Conservation (phyloP, 2,888 invertebrate species). For the Mesoligia furuncula region DNA sequence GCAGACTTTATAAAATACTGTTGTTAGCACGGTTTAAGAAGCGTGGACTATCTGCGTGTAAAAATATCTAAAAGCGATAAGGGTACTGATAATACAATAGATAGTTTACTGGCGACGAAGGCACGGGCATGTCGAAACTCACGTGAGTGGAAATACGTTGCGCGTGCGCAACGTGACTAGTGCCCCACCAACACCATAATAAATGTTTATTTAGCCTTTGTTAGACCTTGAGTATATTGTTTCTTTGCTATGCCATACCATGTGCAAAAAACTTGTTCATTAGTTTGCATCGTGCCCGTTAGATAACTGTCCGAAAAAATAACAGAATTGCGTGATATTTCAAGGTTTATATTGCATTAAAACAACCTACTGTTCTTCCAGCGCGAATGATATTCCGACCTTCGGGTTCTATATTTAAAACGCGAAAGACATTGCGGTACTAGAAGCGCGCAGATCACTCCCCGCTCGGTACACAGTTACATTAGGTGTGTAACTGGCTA, state of each 20-base stretch:
- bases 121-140: slow-evolving; percentile 67
- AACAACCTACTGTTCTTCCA: slow-evolving; percentile 74
- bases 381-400: slow-evolving; percentile 84
- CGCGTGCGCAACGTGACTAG: slow-evolving; percentile 78
- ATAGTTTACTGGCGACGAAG: slow-evolving; percentile 48
- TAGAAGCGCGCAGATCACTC: slow-evolving; percentile 82
- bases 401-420: slow-evolving; percentile 88
- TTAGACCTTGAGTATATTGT: slow-evolving; percentile 69
- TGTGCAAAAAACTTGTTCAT: slow-evolving; percentile 63
- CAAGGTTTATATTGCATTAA: slow-evolving; percentile 80
- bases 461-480: slow-evolving; percentile 83
- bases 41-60: slow-evolving; percentile 71
- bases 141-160: slow-evolving; percentile 75
- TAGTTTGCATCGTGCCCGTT: slow-evolving; percentile 68
- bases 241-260: slow-evolving; percentile 48
- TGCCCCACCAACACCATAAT: slow-evolving; percentile 63
- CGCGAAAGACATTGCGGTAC: slow-evolving; percentile 87
- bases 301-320: slow-evolving; percentile 64
- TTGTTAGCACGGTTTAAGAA: slow-evolving; percentile 40
- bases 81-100: slow-evolving; percentile 60
- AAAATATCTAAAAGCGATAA: slow-evolving; percentile 70
- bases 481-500: slow-evolving; percentile 73
- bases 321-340: slow-evolving; percentile 62
- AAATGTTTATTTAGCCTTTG: slow-evolving; percentile 72
- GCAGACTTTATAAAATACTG: slow-evolving; percentile 2